A percentile compares a stretch with the other conserved stretches of the same genome.
Evolutionary conservation across 2,113 vertebrate species (phyloP).

Genomic region (Oncorhynchus tshawytscha): DNA sequence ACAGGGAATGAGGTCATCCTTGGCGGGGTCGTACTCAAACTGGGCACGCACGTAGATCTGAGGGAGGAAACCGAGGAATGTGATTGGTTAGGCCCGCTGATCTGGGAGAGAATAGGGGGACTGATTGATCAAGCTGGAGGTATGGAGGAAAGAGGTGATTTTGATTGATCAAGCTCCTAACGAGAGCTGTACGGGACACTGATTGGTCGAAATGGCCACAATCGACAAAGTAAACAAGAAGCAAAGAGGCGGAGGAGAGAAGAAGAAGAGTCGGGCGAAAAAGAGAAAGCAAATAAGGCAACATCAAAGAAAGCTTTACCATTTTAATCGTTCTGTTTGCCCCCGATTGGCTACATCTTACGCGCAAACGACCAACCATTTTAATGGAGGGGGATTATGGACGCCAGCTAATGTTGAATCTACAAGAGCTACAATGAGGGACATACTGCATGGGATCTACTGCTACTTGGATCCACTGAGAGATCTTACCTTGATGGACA

Average conservation of each 20-base stretch:
- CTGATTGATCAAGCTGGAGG: slow-evolving; percentile 25
- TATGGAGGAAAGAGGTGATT: not conserved
- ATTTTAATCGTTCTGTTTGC: not conserved
- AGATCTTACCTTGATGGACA: slow-evolving; percentile 75
- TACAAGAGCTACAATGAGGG: slow-evolving; percentile 41
- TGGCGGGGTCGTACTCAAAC: slow-evolving; percentile 49
- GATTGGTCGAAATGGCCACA: slow-evolving; percentile 1
- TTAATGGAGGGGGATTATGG: slow-evolving; percentile 13
- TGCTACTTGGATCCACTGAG: slow-evolving; percentile 49
- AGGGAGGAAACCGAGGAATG: not conserved
- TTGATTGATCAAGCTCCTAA: not conserved
- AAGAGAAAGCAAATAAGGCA: too few species aligned
- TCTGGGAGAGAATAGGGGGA: slow-evolving; percentile 9
- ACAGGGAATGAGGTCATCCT: slow-evolving; percentile 91
- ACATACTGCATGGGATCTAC: slow-evolving; percentile 51
- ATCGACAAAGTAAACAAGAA: not conserved
- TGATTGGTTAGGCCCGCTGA: slow-evolving; percentile 43
- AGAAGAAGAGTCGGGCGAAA: not conserved
- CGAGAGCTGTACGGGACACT: not conserved
- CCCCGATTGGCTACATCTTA: not conserved
- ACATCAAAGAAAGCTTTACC: not conserved
- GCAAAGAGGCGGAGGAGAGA: not conserved
- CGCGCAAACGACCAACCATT: not conserved
- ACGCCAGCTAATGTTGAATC: slow-evolving; percentile 36
- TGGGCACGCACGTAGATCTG: not conserved